These are phyloP conservation scores for Epinephelus fuscoguttatus DNA, from an alignment of 2,113 vertebrate species.

Conservation along the genomic window DNA sequence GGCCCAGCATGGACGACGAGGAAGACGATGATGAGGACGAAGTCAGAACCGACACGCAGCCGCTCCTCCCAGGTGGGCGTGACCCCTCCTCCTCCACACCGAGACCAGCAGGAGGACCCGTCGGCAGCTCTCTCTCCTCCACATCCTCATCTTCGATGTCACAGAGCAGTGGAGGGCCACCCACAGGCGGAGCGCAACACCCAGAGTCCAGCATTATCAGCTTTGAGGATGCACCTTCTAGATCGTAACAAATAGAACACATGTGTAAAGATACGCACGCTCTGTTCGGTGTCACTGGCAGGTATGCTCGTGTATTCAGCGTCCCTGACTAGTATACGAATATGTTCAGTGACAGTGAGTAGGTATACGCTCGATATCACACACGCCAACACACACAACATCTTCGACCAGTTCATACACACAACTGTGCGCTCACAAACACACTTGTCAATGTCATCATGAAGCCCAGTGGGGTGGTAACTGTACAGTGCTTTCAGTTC, in stretches of 20 bases:
- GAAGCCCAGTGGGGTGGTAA: slow-evolving; percentile 21
- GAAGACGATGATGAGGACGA: slow-evolving; percentile 92
- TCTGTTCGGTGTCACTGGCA: slow-evolving; percentile 47
- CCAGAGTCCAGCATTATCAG: slow-evolving; percentile 93
- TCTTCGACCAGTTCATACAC: slow-evolving; percentile 49
- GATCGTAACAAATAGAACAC: slow-evolving; percentile 84
- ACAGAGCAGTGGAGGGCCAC: slow-evolving; percentile 62
- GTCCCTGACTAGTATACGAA: slow-evolving; percentile 55
- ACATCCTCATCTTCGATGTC: slow-evolving; percentile 49
- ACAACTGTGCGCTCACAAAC: slow-evolving; percentile 24
- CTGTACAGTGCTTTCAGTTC: slow-evolving; percentile 62
- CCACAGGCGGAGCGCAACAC: slow-evolving; percentile 73
- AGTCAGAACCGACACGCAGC: slow-evolving; percentile 83
- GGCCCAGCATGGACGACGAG: slow-evolving; percentile 99
- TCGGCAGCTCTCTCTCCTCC: slow-evolving; percentile 71
- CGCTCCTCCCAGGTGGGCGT: slow-evolving; percentile 77
- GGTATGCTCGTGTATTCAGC: slow-evolving; percentile 53
- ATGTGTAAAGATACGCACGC: slow-evolving; percentile 37
- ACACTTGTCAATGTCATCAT: slow-evolving; percentile 38
- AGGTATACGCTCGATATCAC: slow-evolving; percentile 42
- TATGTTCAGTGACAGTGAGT: slow-evolving; percentile 47
- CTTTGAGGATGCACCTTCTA: slow-evolving; percentile 91
- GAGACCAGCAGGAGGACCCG: slow-evolving; percentile 60
- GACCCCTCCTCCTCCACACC: slow-evolving; percentile 65
- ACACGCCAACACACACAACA: slow-evolving; percentile 32